Evolutionary conservation across 1,140 invertebrate species (phyloP), one percentile per base, ranked within the genome.

Genomic region (Listronotus bonariensis): DNA sequence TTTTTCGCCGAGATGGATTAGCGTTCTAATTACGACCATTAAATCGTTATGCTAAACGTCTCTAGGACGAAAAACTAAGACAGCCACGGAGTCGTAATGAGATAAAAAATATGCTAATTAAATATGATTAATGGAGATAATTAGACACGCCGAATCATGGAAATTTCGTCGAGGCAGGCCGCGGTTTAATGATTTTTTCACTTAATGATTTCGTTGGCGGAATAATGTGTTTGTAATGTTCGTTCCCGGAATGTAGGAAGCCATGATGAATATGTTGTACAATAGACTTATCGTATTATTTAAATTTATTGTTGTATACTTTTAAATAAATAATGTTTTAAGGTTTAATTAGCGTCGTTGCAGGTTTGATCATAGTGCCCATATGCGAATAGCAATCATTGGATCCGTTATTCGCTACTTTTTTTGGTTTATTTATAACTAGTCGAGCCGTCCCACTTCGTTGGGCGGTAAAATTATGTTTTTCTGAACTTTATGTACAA

Each of bases 61-160:
- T 52, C 49, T 52, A 14, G 9, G 14, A 10, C 8, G n/a, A 26
- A 49, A 49, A 52, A 61, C 38, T 10, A 42, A 61, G 59, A 12
- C 40, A 42, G 58, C 26, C 42, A 40, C 31, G 11, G 55, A 40
- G 12, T 32, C 20, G 20, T 51, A 52, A 61, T 52, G 49, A 61
- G 49, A 61, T 52, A 61, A 61, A 61, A 53, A 61, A 63, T 63
- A 65, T 57, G 53, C 54, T 65, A 65, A 65, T 65, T 65, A 65
- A 65, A 65, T 57, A 65, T 65, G 62, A 65, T 65, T 65, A 65
- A 65, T 65, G 62, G 42, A 63, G 62, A 65, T 65, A 65, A 65
- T 65, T 65, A 65, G 54, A 53, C 53, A 38, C 17, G 38, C 46
- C 45, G 54, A 65, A 57, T 65, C 62, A 51, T 57, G 54, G 53